Evolutionary conservation across 1,140 invertebrate species (phyloP), one percentile per base, ranked within the genome.

Genomic region (Tachypleus tridentatus): DNA sequence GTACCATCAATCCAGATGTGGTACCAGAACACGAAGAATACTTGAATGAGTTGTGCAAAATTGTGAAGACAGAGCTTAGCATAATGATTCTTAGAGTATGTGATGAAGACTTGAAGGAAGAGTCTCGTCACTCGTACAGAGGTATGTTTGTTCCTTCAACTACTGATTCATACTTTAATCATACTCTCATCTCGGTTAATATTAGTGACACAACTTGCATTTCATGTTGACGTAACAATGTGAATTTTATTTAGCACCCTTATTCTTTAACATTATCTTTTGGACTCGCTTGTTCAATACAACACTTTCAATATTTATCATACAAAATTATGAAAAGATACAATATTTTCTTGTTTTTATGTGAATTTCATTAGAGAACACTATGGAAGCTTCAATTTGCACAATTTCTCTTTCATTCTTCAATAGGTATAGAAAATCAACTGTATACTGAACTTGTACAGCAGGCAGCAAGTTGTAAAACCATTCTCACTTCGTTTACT

Each of bases 1-100:
- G 78, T 49, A 82, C 82, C 3, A 68, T 84, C 49, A 76, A 77
- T 65, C 68, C 76, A 4, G 73, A 77, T 50, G 73, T 77, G 61
- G 61, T 65, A 60, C 77, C 83, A 53, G 82, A 83, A 67, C 84
- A 87, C 73, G 77, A 79, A 63, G 78, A 82, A 51, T 84, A 86
- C 71, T 74, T 86, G 52, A 78, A 83, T 51, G 80, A 84, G 58
- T 76, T 87, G 49, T 78, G 77, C 48, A 76, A 75, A 59, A 59
- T 59, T 10, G 50, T 70, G 9, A 62, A 59, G 50, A 65, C 66
- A 59, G 67, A 68, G 51, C 53, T 85, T 6, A 72, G 71, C 49
- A 77, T 81, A 50, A 80, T 80, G 59, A 76, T 87, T 51, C 78
- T 82, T 67, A 75, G 79, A 3, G 83, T 86, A 54, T 79, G 83